Conservation (phyloP, 2,113 vertebrate genomes). For the Limnothrissa miodon region DNA sequence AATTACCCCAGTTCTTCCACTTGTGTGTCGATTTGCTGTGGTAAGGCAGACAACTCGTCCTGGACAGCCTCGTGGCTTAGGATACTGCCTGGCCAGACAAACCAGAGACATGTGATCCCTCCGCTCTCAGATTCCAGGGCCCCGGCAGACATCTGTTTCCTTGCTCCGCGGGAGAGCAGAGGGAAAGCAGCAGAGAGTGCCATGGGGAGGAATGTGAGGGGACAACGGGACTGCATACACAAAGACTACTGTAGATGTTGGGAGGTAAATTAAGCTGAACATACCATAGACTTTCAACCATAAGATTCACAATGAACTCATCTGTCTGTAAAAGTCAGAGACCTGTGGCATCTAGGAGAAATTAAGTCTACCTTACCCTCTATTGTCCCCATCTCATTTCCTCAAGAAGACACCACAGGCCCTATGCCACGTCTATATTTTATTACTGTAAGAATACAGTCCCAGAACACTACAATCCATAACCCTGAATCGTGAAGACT, state of each 20-base stretch:
- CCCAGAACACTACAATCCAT: not conserved
- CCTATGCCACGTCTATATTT: not conserved
- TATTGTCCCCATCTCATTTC: too few relatives aligned
- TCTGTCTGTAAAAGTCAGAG: too few relatives aligned
- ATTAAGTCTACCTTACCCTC: too few relatives aligned
- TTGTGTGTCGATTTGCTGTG: not conserved
- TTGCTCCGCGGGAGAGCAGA: not conserved
- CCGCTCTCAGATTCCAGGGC: constrained; percentile 38
- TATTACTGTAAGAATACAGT: too few relatives aligned
- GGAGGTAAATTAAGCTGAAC: not conserved
- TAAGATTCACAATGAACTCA: not conserved
- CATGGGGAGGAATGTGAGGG: not conserved
- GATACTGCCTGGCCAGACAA: not conserved
- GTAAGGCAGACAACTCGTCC: not conserved
- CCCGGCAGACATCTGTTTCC: constrained; percentile 28
- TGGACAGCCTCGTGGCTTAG: not conserved
- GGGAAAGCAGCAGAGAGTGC: not conserved
- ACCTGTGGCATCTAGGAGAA: too few relatives aligned
- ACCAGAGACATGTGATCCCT: constrained; percentile 9
- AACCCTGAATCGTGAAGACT: not conserved
- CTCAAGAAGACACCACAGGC: too few relatives aligned
- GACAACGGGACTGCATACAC: not conserved
- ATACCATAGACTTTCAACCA: not conserved
- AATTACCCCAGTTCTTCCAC: not conserved
- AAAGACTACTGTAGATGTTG: not conserved